Conservation (phyloP, 2,888 invertebrate species). For the Byasa hedistus region DNA sequence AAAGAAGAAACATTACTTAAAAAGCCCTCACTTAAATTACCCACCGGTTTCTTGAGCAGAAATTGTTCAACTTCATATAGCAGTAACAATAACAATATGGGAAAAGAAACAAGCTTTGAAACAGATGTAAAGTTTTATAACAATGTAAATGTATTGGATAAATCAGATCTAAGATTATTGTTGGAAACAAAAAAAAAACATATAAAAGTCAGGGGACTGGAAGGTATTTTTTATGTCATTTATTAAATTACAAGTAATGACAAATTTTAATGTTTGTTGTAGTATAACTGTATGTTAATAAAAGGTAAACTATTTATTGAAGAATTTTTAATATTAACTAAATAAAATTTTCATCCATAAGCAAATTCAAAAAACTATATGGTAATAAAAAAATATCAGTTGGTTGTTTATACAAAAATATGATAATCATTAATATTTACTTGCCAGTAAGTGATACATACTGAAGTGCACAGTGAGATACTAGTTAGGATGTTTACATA, state of each 20-base stretch:
- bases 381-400: too few relatives aligned
- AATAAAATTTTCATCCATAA: not conserved
- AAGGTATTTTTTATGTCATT: conserved; percentile 10
- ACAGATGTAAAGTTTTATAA: not conserved
- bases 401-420: too few relatives aligned
- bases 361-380: not conserved
- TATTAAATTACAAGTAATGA: not conserved
- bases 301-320: not conserved
- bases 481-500: too few relatives aligned
- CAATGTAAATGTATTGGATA: not conserved
- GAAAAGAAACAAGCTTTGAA: not conserved
- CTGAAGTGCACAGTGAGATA: too few relatives aligned
- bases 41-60: not conserved
- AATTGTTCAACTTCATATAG: not conserved
- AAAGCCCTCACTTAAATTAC: not conserved
- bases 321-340: not conserved
- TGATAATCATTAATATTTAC: too few relatives aligned
- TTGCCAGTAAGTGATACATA: too few relatives aligned
- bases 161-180: conserved; percentile 5
- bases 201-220: not conserved
- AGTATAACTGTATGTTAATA: not conserved
- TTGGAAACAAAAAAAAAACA: conserved; percentile 24
- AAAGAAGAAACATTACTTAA: not conserved
- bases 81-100: not conserved
- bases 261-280: not conserved